Evolutionary conservation across 2,888 invertebrate genomes (phyloP).

Genomic region (Cheilosia vernalis): DNA sequence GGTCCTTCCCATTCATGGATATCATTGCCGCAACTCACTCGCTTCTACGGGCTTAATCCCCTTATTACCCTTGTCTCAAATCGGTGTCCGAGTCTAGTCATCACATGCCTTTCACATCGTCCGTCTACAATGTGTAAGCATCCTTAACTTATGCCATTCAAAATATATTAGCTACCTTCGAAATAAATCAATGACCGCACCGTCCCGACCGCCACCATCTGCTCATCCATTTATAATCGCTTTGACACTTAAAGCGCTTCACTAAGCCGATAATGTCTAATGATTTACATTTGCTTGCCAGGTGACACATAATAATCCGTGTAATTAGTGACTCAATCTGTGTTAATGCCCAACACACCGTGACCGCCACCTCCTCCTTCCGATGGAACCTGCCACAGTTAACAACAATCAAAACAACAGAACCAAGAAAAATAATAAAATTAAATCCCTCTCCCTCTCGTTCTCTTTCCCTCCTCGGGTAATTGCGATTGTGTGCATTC

Average conservation of each 20-base stretch:
- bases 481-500: slow-evolving; percentile 6
- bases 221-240: slow-evolving; percentile 22
- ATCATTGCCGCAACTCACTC: too few species aligned
- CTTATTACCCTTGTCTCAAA: too few species aligned
- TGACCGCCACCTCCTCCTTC: slow-evolving; percentile 7
- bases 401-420: slow-evolving; percentile 3
- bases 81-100: too few species aligned
- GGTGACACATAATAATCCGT: slow-evolving; percentile 56
- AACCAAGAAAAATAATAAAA: slow-evolving; percentile 17
- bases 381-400: background rate
- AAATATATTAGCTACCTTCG: background rate
- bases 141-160: background rate
- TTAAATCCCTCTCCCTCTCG: background rate
- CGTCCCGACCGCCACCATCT: background rate
- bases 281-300: slow-evolving; percentile 55
- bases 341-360: slow-evolving; percentile 2
- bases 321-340: slow-evolving; percentile 45
- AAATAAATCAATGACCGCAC: slow-evolving; percentile 39
- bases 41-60: too few species aligned
- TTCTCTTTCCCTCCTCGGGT: background rate
- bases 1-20: too few species aligned
- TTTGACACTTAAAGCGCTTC: slow-evolving; percentile 32
- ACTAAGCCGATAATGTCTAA: slow-evolving; percentile 47
- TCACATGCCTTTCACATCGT: too few species aligned
- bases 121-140: background rate